Percentiles rank a stretch among this genome's conserved stretches.
Conservation (phyloP, 2,797 vertebrate species). For the Vireo griseus region DNA sequence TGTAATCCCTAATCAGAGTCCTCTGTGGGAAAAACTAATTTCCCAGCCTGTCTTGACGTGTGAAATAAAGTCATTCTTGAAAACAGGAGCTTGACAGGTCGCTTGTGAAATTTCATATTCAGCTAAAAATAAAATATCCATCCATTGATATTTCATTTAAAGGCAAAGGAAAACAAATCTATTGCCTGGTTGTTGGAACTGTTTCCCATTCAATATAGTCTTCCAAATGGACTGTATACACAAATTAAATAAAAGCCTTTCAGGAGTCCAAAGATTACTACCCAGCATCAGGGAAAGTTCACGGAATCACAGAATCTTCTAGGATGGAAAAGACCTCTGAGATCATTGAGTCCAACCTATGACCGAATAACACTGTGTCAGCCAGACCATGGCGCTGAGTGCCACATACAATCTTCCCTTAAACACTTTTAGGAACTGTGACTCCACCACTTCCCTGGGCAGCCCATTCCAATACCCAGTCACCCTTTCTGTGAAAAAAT, state of each 20-base stretch:
- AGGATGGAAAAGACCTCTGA: background rate
- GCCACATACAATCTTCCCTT: background rate
- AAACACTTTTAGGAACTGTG: background rate
- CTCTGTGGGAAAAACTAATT: constrained; percentile 71
- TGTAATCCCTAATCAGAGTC: constrained; percentile 68
- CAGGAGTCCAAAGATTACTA: background rate
- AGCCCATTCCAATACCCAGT: background rate
- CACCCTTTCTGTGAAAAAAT: background rate
- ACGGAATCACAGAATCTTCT: background rate
- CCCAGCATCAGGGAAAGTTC: background rate
- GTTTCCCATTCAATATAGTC: background rate
- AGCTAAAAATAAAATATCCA: constrained; percentile 72
- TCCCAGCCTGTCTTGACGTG: constrained; percentile 66
- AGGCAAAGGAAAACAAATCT: constrained; percentile 56
- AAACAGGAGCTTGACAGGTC: constrained; percentile 63
- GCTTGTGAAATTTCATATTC: constrained; percentile 68
- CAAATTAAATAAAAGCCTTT: background rate
- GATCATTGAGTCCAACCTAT: background rate
- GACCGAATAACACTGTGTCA: background rate
- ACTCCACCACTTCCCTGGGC: too few relatives aligned
- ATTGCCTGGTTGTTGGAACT: background rate
- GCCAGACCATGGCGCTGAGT: background rate
- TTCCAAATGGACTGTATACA: background rate
- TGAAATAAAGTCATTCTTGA: constrained; percentile 73
- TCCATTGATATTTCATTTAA: constrained; percentile 74